Base-by-base conservation (phyloP, 1,140 invertebrate species). In the Muscidifurax raptorellus region DNA sequence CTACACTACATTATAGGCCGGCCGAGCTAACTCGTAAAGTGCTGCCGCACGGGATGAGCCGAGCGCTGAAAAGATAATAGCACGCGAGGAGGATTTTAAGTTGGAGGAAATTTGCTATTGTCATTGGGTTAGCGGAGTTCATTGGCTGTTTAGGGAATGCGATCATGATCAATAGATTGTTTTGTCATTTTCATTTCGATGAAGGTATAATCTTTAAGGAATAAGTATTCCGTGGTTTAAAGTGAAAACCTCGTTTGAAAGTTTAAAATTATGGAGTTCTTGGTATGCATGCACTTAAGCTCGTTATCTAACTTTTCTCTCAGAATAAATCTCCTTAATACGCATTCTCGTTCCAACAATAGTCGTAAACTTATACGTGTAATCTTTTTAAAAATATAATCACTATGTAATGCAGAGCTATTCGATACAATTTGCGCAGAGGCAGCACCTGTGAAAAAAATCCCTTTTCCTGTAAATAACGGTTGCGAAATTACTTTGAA, bases 401-500 rank as follows among this genome's bases (percentile, higher is more conserved):
- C 52, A 7, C 52, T 59, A n/a, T n/a, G 22, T 22, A 7, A 59
- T 59, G n/a, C n/a, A 6, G 22, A 59, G 3, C n/a, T 59, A 5
- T 59, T 22, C 22, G 18, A n/a, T 59, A 6, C 7, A n/a, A 2
- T 18, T 18, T 5, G 44, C 10, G 44, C 44, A 47, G 44, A 18
- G 13, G 44, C 36, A 40, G 36, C 18, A 18, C 52, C 52, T 59
- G 18, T 59, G 52, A 59, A 59, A 22, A n/a, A 59, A 59, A 22
- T 7, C 22, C 5, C 44, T 47, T 13, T 59, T n/a, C 36, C 22
- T 3, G 9, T 76, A 82, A 82, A 77, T 81, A 81, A 71, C 66
- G 69, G 59, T 25, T 2, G 22, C 64, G 22, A 81, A 82, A 85
- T 78, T 64, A 72, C 67, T 79, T 69, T 82, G 25, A 71, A 85